Conservation (phyloP, 2,797 vertebrate genomes). For the Pseudochromis fuscus region DNA sequence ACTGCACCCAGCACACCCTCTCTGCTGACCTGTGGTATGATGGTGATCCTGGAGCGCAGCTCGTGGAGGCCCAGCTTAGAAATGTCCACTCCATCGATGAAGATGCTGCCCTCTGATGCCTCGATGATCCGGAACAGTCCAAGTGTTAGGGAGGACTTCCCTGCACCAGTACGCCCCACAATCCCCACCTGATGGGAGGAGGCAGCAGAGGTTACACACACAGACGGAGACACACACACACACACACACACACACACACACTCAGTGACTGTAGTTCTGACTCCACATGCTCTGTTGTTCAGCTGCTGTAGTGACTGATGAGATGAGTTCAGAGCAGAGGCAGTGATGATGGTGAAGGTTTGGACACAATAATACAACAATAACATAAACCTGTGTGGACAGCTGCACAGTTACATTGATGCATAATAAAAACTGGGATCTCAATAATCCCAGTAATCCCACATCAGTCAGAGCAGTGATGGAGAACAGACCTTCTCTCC, state of each 20-base stretch:
- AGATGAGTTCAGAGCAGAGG: too few relatives aligned
- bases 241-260: neutral
- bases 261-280: too few relatives aligned
- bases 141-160: constrained; percentile 94
- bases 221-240: neutral
- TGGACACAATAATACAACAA: too few relatives aligned
- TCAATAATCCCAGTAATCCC: too few relatives aligned
- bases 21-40: constrained; percentile 89
- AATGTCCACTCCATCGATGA: constrained; percentile 91
- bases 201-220: neutral
- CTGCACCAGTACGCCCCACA: constrained; percentile 95
- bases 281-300: too few relatives aligned
- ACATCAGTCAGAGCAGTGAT: too few relatives aligned
- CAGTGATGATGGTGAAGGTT: too few relatives aligned
- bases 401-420: too few relatives aligned
- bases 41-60: constrained; percentile 93
- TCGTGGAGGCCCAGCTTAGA: constrained; percentile 92
- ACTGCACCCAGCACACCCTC: neutral
- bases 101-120: constrained; percentile 89
- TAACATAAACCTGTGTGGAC: too few relatives aligned
- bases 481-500: constrained; percentile 91
- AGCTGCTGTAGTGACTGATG: too few relatives aligned
- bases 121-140: constrained; percentile 96
- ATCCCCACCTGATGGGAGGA: constrained; percentile 89
- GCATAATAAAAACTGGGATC: too few relatives aligned